Evolutionary conservation across 2,888 invertebrate species (phyloP).

Genomic region (Oscheius onirici): DNA sequence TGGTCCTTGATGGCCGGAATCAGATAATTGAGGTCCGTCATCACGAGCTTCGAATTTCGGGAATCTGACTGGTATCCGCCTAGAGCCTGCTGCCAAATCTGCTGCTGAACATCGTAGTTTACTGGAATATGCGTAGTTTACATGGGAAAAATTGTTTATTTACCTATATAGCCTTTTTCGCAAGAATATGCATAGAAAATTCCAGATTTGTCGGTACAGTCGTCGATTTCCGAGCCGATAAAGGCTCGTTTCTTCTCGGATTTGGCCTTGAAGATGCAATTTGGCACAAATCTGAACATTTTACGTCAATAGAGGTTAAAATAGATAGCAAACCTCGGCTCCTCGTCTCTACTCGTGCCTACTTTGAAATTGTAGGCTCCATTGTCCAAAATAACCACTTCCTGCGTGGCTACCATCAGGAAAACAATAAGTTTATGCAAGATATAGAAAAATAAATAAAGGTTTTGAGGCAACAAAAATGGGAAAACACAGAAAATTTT

Average conservation of each 20-base stretch:
- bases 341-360: constrained; percentile 40
- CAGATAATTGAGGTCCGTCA: constrained; percentile 94
- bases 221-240: constrained; percentile 91
- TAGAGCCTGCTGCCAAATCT: constrained; percentile 93
- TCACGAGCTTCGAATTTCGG: constrained; percentile 82
- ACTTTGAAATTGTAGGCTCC: constrained; percentile 63
- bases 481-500: not conserved
- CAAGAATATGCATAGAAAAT: constrained; percentile 91
- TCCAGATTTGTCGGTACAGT: constrained; percentile 93
- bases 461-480: not conserved
- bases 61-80: constrained; percentile 74
- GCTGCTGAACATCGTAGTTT: constrained; percentile 93
- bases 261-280: constrained; percentile 97
- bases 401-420: constrained; percentile 3
- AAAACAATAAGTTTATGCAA: not conserved
- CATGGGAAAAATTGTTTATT: not conserved
- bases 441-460: not conserved
- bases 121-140: constrained; percentile 73
- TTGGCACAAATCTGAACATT: constrained; percentile 79
- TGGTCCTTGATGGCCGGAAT: constrained; percentile 91
- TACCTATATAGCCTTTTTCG: constrained; percentile 79
- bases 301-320: not conserved
- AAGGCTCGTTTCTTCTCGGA: constrained; percentile 92
- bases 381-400: constrained; percentile 65
- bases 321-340: constrained; percentile 33